phyloP scores from a whole-genome alignment of 2,888 invertebrate genomes.

The Hyposoter dolosus region DNA sequence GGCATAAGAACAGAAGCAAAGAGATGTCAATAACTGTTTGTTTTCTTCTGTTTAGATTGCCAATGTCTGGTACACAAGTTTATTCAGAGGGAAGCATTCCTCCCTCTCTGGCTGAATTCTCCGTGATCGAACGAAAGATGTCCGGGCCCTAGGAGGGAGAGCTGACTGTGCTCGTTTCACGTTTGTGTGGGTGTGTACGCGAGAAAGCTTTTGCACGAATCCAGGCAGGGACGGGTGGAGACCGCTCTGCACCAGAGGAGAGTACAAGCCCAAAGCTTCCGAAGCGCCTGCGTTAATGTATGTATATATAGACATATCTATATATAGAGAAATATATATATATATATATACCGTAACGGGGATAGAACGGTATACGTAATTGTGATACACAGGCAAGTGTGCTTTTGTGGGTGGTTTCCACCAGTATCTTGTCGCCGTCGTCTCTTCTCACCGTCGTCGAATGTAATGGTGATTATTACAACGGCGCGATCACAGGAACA shows the following conservation, averaged over 20 bases:
- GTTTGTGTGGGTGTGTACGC: constrained; percentile 32
- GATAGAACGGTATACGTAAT: constrained; percentile 32
- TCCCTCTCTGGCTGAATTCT: constrained; percentile 15
- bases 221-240: constrained; percentile 68
- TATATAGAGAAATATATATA: constrained; percentile 17
- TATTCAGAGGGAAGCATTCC: constrained; percentile 28
- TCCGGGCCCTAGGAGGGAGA: constrained; percentile 49
- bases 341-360: constrained; percentile 14
- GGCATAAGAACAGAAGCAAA: neutral
- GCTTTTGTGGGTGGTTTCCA: constrained; percentile 40
- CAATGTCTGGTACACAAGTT: constrained; percentile 27
- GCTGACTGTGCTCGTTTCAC: constrained; percentile 46
- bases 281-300: constrained; percentile 50
- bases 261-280: constrained; percentile 37
- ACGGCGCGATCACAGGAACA: constrained; percentile 29
- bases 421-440: constrained; percentile 6
- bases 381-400: constrained; percentile 39
- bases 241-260: constrained; percentile 54
- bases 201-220: constrained; percentile 70
- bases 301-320: neutral
- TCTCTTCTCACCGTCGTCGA: constrained; percentile 23
- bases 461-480: constrained; percentile 49
- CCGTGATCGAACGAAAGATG: constrained; percentile 60
- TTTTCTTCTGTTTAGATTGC: constrained; percentile 35
- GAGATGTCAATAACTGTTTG: constrained; percentile 38